Conservation (phyloP, 2,888 invertebrate genomes). For the Protodeltote pygarga region DNA sequence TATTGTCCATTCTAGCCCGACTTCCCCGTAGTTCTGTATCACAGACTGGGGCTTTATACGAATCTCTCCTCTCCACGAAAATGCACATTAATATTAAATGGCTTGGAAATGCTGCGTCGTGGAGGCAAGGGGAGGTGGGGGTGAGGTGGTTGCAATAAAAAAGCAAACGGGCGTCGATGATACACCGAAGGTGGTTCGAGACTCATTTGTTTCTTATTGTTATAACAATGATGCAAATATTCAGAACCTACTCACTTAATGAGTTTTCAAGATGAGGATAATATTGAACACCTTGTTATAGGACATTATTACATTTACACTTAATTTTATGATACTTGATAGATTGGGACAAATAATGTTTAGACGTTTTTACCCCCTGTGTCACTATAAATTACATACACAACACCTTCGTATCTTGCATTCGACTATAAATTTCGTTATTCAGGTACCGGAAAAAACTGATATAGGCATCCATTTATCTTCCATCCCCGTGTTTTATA, state of each 20-base stretch:
- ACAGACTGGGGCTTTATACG: slow-evolving; percentile 84
- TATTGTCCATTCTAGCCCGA: slow-evolving; percentile 73
- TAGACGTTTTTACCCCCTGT: background rate
- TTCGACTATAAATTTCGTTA: slow-evolving; percentile 13
- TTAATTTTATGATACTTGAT: too few species aligned
- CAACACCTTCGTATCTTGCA: background rate
- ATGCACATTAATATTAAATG: slow-evolving; percentile 88
- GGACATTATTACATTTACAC: too few species aligned
- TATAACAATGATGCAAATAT: slow-evolving; percentile 42
- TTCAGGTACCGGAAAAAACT: slow-evolving; percentile 19
- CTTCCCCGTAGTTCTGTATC: slow-evolving; percentile 77
- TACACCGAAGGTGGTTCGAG: slow-evolving; percentile 70
- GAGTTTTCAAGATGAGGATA: background rate
- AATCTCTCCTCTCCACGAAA: slow-evolving; percentile 86
- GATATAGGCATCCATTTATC: slow-evolving; percentile 30
- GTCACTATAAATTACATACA: background rate
- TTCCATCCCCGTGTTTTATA: slow-evolving; percentile 32
- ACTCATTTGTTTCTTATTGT: slow-evolving; percentile 67
- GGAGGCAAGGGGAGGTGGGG: slow-evolving; percentile 59
- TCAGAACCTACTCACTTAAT: slow-evolving; percentile 9
- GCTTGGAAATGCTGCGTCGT: slow-evolving; percentile 87
- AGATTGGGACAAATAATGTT: too few species aligned
- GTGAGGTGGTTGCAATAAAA: slow-evolving; percentile 75
- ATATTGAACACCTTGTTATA: too few species aligned
- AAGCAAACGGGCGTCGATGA: slow-evolving; percentile 79